Percentiles rank a stretch among this genome's conserved stretches.
These are phyloP conservation scores for Diarsia brunnea DNA, from an alignment of 2,888 invertebrate species.

Conservation along the genomic window DNA sequence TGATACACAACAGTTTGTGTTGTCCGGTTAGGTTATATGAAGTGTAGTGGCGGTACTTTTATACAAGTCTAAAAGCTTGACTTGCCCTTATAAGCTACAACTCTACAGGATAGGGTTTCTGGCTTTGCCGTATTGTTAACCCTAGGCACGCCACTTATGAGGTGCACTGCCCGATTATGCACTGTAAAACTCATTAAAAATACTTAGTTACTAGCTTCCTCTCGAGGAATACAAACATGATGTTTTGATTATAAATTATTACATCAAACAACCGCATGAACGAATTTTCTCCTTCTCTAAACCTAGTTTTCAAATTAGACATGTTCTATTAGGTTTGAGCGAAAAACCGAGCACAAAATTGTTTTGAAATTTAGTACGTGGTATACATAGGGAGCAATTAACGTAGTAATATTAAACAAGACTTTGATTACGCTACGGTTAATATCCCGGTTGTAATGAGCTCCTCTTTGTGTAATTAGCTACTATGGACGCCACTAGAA, in stretches of 20 bases:
- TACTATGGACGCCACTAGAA: constrained; percentile 51
- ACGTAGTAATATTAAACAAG: constrained; percentile 51
- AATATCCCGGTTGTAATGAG: constrained; percentile 69
- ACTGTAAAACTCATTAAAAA: neutral
- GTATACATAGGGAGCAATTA: constrained; percentile 22
- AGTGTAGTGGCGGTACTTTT: neutral
- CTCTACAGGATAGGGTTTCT: too few species aligned
- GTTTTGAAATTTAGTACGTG: constrained; percentile 13
- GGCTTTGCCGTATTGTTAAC: too few species aligned
- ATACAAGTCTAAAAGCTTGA: too few species aligned
- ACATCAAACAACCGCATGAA: too few species aligned
- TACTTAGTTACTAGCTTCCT: too few species aligned
- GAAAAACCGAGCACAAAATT: constrained; percentile 28
- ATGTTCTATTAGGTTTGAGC: neutral
- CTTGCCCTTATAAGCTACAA: too few species aligned
- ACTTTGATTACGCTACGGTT: constrained; percentile 63
- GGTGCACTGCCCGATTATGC: neutral
- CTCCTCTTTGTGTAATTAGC: constrained; percentile 65
- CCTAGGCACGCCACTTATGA: neutral
- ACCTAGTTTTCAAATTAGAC: constrained; percentile 14
- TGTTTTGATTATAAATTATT: too few species aligned
- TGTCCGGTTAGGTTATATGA: neutral
- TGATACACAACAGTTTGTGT: neutral
- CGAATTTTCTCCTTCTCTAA: neutral
- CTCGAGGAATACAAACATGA: neutral